Percentiles rank a stretch among this genome's conserved stretches.
Conservation (phyloP, 2,888 invertebrate species). For the Lasioglossum villosulum region DNA sequence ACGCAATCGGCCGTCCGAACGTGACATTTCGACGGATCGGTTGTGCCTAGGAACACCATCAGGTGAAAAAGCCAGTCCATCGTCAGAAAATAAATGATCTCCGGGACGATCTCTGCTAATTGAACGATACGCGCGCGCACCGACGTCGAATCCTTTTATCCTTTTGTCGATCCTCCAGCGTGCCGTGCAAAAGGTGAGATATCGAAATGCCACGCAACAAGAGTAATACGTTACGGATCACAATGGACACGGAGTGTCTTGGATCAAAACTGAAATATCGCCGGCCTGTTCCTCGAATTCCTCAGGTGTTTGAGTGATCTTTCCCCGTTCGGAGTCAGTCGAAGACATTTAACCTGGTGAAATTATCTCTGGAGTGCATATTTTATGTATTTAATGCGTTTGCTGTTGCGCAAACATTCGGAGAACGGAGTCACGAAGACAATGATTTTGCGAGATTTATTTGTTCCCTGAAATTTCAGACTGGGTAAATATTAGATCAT, state of each 20-base stretch:
- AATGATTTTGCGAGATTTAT: too few species aligned
- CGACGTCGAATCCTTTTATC: conserved; percentile 16
- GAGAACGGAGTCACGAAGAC: background rate
- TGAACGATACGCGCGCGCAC: conserved; percentile 41
- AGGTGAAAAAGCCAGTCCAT: conserved; percentile 5
- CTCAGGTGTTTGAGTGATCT: background rate
- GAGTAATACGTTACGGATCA: conserved; percentile 39
- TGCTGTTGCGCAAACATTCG: background rate
- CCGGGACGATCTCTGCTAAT: conserved; percentile 48
- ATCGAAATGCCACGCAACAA: conserved; percentile 51
- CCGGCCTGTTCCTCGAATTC: background rate
- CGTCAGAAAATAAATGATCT: conserved; percentile 45
- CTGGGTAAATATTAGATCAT: too few species aligned
- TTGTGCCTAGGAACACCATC: conserved; percentile 27
- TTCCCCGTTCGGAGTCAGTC: background rate
- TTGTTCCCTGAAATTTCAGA: too few species aligned
- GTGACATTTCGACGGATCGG: conserved; percentile 55
- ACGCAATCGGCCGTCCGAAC: conserved; percentile 47
- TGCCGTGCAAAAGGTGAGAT: conserved; percentile 31
- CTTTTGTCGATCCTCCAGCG: background rate
- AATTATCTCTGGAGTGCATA: background rate
- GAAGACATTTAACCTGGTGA: background rate
- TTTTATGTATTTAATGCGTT: background rate
- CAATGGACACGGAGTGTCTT: conserved; percentile 32
- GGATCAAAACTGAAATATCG: conserved; percentile 33